phyloP scores from a whole-genome alignment of 2,113 vertebrate genomes.

The Leucoraja erinaceus region DNA sequence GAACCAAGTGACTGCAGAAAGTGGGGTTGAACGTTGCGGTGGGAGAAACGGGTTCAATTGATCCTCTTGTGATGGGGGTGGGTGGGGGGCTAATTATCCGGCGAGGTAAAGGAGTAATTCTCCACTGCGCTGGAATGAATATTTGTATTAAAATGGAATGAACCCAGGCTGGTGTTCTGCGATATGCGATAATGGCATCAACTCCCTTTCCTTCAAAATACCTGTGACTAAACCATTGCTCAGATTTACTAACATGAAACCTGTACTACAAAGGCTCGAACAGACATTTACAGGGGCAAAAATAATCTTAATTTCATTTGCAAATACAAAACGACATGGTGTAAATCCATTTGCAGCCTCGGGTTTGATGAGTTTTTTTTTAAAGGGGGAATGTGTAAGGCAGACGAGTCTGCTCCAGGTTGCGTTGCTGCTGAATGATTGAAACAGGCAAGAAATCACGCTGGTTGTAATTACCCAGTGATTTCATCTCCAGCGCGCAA shows the following conservation, averaged over 20 bases:
- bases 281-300: too few relatives aligned
- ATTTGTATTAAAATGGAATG: not conserved
- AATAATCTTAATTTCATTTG: not conserved
- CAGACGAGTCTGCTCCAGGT: not conserved
- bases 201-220: too few relatives aligned
- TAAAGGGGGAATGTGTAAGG: not conserved
- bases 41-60: not conserved
- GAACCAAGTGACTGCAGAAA: not conserved
- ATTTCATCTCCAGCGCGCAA: not conserved
- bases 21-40: not conserved
- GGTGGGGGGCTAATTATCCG: not conserved
- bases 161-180: not conserved
- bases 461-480: not conserved
- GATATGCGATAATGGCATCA: not conserved
- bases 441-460: not conserved
- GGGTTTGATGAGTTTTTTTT: too few relatives aligned
- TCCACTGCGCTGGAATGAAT: not conserved
- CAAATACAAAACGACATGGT: not conserved
- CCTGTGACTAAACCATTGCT: too few relatives aligned
- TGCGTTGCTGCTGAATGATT: not conserved
- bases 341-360: not conserved
- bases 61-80: too few relatives aligned
- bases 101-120: not conserved
- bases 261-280: too few relatives aligned
- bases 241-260: too few relatives aligned